These are phyloP conservation scores for Pangasius djambal DNA, from an alignment of 2,797 vertebrate genomes.

Conservation along the genomic window DNA sequence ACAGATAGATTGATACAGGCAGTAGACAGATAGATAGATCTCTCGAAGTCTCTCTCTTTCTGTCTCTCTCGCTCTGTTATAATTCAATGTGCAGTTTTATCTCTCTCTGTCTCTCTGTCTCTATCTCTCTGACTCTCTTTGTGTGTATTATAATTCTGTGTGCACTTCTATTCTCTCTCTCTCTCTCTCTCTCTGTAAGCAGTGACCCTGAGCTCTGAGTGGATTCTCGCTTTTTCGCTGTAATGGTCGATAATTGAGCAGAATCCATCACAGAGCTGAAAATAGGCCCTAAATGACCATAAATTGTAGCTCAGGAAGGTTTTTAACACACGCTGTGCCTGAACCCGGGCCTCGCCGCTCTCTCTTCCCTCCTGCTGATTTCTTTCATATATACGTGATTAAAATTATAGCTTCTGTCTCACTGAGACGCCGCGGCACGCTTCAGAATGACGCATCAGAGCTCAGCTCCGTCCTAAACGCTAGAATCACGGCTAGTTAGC, in stretches of 20 bases:
- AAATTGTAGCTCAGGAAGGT: conserved; percentile 83
- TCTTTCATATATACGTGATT: conserved; percentile 60
- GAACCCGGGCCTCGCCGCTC: conserved; percentile 65
- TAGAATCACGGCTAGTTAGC: conserved; percentile 4
- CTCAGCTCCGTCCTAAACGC: background rate
- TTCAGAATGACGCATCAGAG: conserved; percentile 6
- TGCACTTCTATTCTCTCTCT: background rate
- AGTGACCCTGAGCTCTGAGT: conserved; percentile 63
- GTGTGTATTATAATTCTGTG: background rate
- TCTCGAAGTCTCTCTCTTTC: background rate
- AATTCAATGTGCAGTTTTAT: background rate
- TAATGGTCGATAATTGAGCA: conserved; percentile 71
- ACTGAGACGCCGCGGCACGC: background rate
- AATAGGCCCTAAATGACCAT: conserved; percentile 81
- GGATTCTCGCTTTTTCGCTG: conserved; percentile 26
- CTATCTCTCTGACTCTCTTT: too few species aligned
- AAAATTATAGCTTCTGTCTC: conserved; percentile 90
- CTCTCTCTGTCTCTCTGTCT: background rate
- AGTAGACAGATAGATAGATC: background rate
- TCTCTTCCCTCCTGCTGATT: conserved; percentile 72
- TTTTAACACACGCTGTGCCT: conserved; percentile 69
- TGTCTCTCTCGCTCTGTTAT: background rate
- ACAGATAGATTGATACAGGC: background rate
- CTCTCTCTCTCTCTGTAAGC: background rate
- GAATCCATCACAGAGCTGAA: conserved; percentile 87